Base-by-base conservation (phyloP, 2,888 invertebrate species). In the Mythimna lalbum region DNA sequence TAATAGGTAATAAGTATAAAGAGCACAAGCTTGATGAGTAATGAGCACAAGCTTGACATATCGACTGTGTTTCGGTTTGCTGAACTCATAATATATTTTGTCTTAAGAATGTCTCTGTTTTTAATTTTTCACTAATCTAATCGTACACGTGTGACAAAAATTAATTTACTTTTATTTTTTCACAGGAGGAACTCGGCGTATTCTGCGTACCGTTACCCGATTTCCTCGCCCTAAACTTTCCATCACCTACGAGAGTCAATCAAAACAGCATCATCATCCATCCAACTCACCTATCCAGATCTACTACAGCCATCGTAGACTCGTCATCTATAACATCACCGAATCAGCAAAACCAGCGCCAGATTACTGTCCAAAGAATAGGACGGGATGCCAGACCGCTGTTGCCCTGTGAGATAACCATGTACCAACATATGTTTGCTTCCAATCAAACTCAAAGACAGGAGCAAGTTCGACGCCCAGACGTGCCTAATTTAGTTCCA, bases 301-400 rank as follows among this genome's bases (percentile, higher is more conserved):
- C 73, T 0, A 10, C 50, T 1, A 47, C 57, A 12, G 74, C 88
- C 0, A 27, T 86, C 2, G 81, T 86, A 0, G 88, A 90, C 9
- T 69, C 90, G 4, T 71, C 88, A 1, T 81, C 89, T 0, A 86
- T 88, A 14, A 74, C 89, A n/a, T 73, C 88, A 9, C 81, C 87
- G 0, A 84, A 80, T 66, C 84, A 84, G 52, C 83, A 84, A 14
- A 87, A 84, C 53, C 93, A 90, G 69, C 89, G 96, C 2, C 96
- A 96, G 76, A 96, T 97, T 76, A 96, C 97, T 1, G 96, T 97
- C 12, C 97, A 97, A 75, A 90, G 96, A 69, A 94, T 97, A 31
- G 96, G 96, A 6, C 91, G 96, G 23, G 97, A 97, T 83, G 97
- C 96, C 0, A 86, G 97, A 57, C 96, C 96, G 4, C 83, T 97